phyloP scores from a whole-genome alignment of 2,797 vertebrate genomes.

The Anolis apletophallus region DNA sequence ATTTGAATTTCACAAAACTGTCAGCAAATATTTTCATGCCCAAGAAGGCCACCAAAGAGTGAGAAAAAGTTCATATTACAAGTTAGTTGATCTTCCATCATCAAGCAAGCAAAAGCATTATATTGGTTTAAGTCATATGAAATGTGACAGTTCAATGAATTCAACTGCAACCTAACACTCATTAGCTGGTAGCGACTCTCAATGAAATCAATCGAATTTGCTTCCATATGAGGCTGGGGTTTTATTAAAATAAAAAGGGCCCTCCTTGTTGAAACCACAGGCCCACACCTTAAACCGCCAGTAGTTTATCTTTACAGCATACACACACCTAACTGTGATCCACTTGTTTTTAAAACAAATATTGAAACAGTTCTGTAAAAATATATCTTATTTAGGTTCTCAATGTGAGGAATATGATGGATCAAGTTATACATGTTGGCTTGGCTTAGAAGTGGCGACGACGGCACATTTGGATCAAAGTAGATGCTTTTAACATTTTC shows the following conservation, averaged over 20 bases:
- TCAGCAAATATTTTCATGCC: slow-evolving; percentile 49
- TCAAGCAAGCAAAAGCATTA: slow-evolving; percentile 60
- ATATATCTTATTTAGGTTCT: slow-evolving; percentile 39
- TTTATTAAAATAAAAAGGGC: slow-evolving; percentile 43
- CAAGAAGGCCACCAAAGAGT: slow-evolving; percentile 59
- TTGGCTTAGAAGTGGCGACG: slow-evolving; percentile 27
- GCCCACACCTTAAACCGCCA: slow-evolving; percentile 49
- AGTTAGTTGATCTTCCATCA: slow-evolving; percentile 22
- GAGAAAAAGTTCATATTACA: slow-evolving; percentile 52
- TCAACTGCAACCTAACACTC: background rate
- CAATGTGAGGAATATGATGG: slow-evolving; percentile 8
- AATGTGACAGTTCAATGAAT: slow-evolving; percentile 63
- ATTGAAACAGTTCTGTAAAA: slow-evolving; percentile 56
- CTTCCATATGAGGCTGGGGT: background rate
- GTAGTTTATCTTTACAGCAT: slow-evolving; percentile 44
- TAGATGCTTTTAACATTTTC: background rate
- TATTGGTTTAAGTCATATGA: slow-evolving; percentile 45
- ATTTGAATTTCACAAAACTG: slow-evolving; percentile 57
- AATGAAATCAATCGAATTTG: background rate
- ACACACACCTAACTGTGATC: slow-evolving; percentile 54
- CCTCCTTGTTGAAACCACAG: slow-evolving; percentile 51
- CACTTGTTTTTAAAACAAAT: slow-evolving; percentile 47
- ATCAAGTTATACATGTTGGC: slow-evolving; percentile 25
- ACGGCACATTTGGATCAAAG: slow-evolving; percentile 36
- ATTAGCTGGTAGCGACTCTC: background rate